Percentiles rank a stretch among this genome's conserved stretches.
phyloP scores from a whole-genome alignment of 2,113 vertebrate genomes.

The Murina feae region DNA sequence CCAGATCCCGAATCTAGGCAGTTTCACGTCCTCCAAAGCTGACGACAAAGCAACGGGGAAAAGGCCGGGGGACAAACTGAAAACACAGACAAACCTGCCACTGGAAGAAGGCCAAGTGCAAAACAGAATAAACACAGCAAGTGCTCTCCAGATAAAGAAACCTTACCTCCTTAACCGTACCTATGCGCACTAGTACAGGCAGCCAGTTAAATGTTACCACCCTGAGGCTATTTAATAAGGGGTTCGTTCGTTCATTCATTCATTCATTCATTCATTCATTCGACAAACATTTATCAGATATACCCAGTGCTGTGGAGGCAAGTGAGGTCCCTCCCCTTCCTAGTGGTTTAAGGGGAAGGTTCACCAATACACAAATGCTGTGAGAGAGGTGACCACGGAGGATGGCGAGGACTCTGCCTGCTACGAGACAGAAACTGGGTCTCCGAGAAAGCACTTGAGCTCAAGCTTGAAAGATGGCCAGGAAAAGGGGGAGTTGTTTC shows the following conservation, averaged over 20 bases:
- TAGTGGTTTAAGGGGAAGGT: neutral
- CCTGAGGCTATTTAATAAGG: neutral
- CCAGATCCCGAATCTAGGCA: slow-evolving; percentile 44
- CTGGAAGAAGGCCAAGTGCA: neutral
- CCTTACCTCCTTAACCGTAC: neutral
- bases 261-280: neutral
- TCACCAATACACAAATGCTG: neutral
- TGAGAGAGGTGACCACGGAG: neutral
- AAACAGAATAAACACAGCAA: neutral
- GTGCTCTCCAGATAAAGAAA: neutral
- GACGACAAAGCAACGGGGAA: slow-evolving; percentile 5
- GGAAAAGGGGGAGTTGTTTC: neutral
- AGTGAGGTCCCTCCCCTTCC: neutral
- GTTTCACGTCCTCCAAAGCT: neutral
- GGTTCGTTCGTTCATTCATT: too few species aligned
- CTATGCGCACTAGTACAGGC: neutral
- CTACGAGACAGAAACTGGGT: neutral
- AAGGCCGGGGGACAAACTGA: neutral
- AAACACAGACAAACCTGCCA: neutral
- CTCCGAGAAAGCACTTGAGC: neutral
- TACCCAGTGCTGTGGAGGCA: neutral
- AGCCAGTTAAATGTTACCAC: neutral
- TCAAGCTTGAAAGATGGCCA: neutral
- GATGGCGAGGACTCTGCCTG: neutral
- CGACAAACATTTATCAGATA: neutral